Conservation (phyloP, 1,140 invertebrate genomes). For the Hirudo medicinalis region DNA sequence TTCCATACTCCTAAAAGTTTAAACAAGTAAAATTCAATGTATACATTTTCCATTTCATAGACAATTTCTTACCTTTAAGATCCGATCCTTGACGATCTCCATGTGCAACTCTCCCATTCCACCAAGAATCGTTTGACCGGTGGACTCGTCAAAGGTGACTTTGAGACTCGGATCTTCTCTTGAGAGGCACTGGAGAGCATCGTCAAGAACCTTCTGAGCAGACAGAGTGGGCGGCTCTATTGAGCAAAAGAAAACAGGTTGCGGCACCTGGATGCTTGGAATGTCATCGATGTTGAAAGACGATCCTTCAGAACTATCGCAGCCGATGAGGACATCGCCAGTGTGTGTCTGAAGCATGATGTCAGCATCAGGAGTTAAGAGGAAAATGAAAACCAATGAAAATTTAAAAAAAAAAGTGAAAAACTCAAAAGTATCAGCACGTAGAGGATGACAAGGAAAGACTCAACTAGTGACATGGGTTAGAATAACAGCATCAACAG, state of each 20-base stretch:
- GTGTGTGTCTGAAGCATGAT: constrained; percentile 51
- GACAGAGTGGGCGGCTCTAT: constrained; percentile 76
- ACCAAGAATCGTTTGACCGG: constrained; percentile 60
- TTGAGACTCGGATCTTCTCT: constrained; percentile 85
- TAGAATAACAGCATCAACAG: no score
- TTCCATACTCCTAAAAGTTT: constrained; percentile 59
- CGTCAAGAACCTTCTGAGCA: constrained; percentile 62
- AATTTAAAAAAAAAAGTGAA: background rate
- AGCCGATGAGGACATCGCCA: constrained; percentile 69
- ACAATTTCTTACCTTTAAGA: constrained; percentile 25
- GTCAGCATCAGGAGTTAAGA: constrained; percentile 14
- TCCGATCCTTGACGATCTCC: constrained; percentile 64
- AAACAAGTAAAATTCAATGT: background rate
- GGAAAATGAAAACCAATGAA: background rate
- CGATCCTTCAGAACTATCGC: constrained; percentile 17
- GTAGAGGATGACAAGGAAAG: no score
- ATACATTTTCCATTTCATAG: background rate
- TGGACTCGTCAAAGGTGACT: constrained; percentile 52
- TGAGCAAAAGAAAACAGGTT: constrained; percentile 92
- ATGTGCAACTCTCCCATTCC: constrained; percentile 91
- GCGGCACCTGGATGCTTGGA: constrained; percentile 48
- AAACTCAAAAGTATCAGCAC: background rate
- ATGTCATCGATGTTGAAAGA: background rate
- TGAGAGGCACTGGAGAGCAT: constrained; percentile 66
- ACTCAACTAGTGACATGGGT: no score